A percentile compares a stretch with the other conserved stretches of the same genome.
Conservation (phyloP, 35 echinoderm and acorn worm genomes). For the Chiridota heheva region DNA sequence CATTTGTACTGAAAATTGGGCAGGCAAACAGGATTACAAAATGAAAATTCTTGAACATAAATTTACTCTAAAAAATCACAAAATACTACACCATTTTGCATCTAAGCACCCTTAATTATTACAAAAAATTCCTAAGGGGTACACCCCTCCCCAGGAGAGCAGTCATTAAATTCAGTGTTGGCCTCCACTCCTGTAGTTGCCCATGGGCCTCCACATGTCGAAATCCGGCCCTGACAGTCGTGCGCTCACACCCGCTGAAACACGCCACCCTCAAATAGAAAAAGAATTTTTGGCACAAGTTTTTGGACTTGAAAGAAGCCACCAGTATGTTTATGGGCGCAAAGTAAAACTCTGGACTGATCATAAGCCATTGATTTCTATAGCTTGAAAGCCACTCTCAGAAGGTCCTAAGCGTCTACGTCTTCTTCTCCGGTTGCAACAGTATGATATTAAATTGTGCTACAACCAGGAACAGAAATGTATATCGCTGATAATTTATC, state of each 20-base stretch:
- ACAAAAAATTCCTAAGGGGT: too few relatives aligned
- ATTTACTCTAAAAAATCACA: too few relatives aligned
- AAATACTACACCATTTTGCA: too few relatives aligned
- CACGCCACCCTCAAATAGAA: constrained; percentile 59
- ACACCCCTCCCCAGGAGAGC: too few relatives aligned
- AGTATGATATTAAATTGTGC: constrained; percentile 46
- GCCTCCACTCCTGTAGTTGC: constrained; percentile 46
- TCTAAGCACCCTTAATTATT: too few relatives aligned
- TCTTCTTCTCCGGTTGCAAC: constrained; percentile 40
- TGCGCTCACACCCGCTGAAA: constrained; percentile 49
- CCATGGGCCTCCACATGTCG: too few relatives aligned
- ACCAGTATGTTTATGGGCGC: constrained; percentile 56
- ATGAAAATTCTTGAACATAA: too few relatives aligned
- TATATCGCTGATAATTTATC: constrained; percentile 44
- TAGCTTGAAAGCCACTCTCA: constrained; percentile 30
- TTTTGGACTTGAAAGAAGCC: constrained; percentile 56
- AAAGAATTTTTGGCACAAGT: constrained; percentile 62
- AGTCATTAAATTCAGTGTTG: too few relatives aligned
- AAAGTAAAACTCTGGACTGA: constrained; percentile 52
- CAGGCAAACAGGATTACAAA: too few relatives aligned
- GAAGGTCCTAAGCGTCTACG: constrained; percentile 26
- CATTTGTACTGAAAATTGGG: too few relatives aligned
- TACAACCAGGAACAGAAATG: constrained; percentile 50
- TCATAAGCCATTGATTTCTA: constrained; percentile 42
- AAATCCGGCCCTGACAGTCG: too few relatives aligned